These are phyloP conservation scores for Hemicordylus capensis DNA, from an alignment of 2,113 vertebrate species.

Conservation along the genomic window DNA sequence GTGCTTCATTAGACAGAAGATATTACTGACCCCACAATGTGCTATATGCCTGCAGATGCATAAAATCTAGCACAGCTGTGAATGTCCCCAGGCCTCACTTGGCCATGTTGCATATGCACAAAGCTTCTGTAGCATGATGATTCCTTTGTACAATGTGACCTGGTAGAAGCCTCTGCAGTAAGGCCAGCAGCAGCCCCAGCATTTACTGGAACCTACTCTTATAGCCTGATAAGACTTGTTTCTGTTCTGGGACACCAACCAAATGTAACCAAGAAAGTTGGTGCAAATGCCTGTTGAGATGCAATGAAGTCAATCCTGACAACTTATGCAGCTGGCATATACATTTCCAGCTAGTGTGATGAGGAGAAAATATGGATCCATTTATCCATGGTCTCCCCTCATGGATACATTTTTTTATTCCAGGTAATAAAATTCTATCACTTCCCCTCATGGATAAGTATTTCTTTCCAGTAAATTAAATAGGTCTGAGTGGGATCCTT, in stretches of 20 bases:
- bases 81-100: neutral
- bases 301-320: neutral
- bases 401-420: too few relatives aligned
- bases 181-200: neutral
- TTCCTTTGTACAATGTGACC: neutral
- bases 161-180: neutral
- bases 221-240: neutral
- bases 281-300: neutral
- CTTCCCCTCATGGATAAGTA: too few relatives aligned
- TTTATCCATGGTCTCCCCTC: neutral
- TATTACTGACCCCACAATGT: neutral
- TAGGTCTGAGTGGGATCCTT: too few relatives aligned
- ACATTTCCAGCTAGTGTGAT: neutral
- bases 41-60: neutral
- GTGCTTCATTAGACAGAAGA: neutral
- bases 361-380: neutral
- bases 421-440: too few relatives aligned
- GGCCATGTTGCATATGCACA: neutral
- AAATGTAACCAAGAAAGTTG: neutral
- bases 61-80: neutral
- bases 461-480: too few relatives aligned
- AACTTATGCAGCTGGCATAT: neutral
- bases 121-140: neutral
- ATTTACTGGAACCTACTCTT: neutral
- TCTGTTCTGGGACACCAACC: neutral